Conservation (phyloP, 2,888 invertebrate species). For the Agelastica alni region DNA sequence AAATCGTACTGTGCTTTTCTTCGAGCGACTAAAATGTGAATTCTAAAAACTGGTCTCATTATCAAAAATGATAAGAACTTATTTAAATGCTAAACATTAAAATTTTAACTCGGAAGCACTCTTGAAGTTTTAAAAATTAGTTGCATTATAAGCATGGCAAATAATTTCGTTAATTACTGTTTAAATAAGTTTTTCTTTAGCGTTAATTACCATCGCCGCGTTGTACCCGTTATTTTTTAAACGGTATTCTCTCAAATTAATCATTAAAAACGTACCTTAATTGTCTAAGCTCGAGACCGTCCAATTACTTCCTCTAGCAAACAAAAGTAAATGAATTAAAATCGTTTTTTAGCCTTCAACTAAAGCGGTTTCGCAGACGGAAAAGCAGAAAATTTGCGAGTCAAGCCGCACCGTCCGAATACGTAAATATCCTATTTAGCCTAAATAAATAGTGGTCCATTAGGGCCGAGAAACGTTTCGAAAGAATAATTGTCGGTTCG, state of each 20-base stretch:
- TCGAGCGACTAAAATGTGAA: too few species aligned
- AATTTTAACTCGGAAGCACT: too few species aligned
- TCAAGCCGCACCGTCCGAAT: not conserved
- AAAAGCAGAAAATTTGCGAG: conserved; percentile 16
- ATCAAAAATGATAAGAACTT: too few species aligned
- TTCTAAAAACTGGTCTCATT: too few species aligned
- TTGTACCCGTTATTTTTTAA: conserved; percentile 3
- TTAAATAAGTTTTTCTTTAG: too few species aligned
- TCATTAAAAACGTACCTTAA: conserved; percentile 8
- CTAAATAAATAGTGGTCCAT: conserved; percentile 9
- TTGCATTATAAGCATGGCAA: too few species aligned
- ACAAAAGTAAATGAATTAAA: conserved; percentile 15
- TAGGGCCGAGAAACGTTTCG: not conserved
- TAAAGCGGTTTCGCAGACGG: conserved; percentile 6
- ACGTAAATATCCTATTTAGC: conserved; percentile 9
- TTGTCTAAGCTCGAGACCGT: conserved; percentile 7
- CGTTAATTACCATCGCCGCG: conserved; percentile 1
- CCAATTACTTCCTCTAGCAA: conserved; percentile 15
- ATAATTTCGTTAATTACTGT: too few species aligned
- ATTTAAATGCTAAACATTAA: too few species aligned
- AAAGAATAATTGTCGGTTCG: too few species aligned
- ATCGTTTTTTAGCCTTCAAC: conserved; percentile 5
- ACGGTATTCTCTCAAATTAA: conserved; percentile 8
- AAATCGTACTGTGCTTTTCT: too few species aligned
- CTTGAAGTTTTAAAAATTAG: too few species aligned